Base-by-base conservation (phyloP, 2,797 vertebrate genomes). In the Staurois parvus region DNA sequence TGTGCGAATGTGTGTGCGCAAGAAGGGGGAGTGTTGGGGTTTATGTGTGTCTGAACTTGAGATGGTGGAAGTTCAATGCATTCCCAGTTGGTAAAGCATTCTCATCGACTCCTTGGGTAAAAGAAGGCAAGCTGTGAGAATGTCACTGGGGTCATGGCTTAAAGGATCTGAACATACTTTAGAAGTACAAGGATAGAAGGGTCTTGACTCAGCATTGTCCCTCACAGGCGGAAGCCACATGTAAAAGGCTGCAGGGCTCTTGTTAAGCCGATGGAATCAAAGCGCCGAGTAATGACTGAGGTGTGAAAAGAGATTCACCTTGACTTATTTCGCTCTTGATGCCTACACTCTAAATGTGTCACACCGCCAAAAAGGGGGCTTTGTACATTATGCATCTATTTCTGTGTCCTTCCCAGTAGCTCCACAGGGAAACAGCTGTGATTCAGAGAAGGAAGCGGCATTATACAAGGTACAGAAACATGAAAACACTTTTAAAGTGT, bases 231-330 rank as follows among this genome's bases (percentile, higher is more conserved):
- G 73, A 68, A 37, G 45, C 29, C 29, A 59, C n/a, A 29, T 76
- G 29, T 77, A 37, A 70, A 70, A 45, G 73, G 74, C 74, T 42
- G 62, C 82, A 28, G 74, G 74, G 74, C 66, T 76, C 82, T 69
- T 84, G 66, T 70, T 76, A 52, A 76, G 64, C 75, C 45, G 12
- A 64, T 37, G 29, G 45, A 70, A 64, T 84, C 59, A 59, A 84
- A 62, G 74, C 56, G 59, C 30, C 10, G 62, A 42, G 52, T 78
- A 84, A 84, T 84, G 83, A 84, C 76, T 77, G 75, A 84, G 83
- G 75, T 76, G 83, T 77, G 56, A 67, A 67, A 70, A 70, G 26
- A 84, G 12, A 77, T 76, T 77, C 67, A 84, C 83, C 67, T 64
- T 37, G n/a, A 70, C 69, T 69, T 78, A 62, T 72, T 70, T 79